Base-by-base conservation (phyloP, 2,113 vertebrate genomes). In the Mugil cephalus region DNA sequence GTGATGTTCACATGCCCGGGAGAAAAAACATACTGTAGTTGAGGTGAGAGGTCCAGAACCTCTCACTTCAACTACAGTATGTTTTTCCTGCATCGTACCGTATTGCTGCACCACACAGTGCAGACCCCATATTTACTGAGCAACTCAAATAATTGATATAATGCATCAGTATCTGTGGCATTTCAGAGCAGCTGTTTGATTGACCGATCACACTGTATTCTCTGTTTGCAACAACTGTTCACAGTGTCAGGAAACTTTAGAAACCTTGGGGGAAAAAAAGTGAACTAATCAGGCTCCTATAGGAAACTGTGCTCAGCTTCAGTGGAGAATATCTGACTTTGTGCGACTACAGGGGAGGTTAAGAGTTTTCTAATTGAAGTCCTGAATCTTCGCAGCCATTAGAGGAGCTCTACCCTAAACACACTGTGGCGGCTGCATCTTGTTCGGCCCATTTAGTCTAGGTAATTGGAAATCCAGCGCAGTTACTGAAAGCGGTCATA, bases 401-500 rank as follows among this genome's bases (percentile, higher is more conserved):
- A 60, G 54, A 76, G 17, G 36, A 45, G 51, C 67, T 58, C 4
- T 14, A 45, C 8, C 51, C 54, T 53, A 36, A 51, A 38, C 18
- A 45, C 18, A 14, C 52, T 51, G 18, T 46, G 17, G 17, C 7
- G 45, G n/a, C 50, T 56, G 40, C 3, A 2, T 69, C 47, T 51
- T 11, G 1, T 36, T 69, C 68, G 56, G 30, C 13, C 19, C 36
- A 18, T 76, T 76, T 55, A 61, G 24, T 68, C 13, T 13, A 19
- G n/a, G 36, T 67, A 58, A 73, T 61, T 68, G 24, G 19, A 71
- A 79, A 79, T 65, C 45, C 46, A 35, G 65, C 69, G 74, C 47
- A 50, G 3, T 63, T 21, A 43, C 61, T 56, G 24, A 67, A 60
- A 56, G 14, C 47, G 50, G 18, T 50, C 35, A 14, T 50, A 34